phyloP scores from a whole-genome alignment of 1,140 invertebrate species.

The Gerris buenoi region DNA sequence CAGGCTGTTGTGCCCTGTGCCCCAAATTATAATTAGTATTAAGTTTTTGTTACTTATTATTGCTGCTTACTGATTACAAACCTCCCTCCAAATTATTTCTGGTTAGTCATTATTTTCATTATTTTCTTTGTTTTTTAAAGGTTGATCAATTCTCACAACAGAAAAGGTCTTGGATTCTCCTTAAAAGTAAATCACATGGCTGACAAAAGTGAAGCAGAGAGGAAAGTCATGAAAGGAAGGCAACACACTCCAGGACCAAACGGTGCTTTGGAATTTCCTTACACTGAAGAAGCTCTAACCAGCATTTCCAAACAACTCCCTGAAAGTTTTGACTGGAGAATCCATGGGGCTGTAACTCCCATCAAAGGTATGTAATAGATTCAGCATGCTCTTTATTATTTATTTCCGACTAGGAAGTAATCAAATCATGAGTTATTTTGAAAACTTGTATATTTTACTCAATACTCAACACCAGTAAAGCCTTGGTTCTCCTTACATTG shows the following conservation, averaged over 20 bases:
- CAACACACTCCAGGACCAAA: conserved; percentile 43
- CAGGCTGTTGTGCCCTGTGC: no score
- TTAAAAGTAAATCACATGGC: conserved; percentile 77
- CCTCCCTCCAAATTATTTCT: no score
- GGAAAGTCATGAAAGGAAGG: conserved; percentile 58
- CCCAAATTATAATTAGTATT: no score
- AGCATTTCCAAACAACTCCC: conserved; percentile 35
- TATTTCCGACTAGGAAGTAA: no score
- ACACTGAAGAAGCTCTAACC: conserved; percentile 33
- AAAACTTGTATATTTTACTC: no score
- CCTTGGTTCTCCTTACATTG: no score
- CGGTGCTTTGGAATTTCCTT: conserved; percentile 60
- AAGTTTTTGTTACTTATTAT: no score
- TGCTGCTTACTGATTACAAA: no score
- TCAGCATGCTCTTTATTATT: no score
- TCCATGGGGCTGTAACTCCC: conserved; percentile 82
- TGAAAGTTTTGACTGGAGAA: conserved; percentile 69
- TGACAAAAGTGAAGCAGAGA: conserved; percentile 64
- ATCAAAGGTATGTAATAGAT: conserved; percentile 71
- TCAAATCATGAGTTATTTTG: no score
- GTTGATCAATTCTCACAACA: conserved; percentile 72
- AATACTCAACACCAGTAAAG: no score
- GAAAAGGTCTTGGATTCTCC: conserved; percentile 53
- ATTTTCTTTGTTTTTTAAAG: conserved; percentile 32
- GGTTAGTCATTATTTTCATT: no score